A percentile compares a stretch with the other conserved stretches of the same genome.
These are phyloP conservation scores for Bombus pascuorum DNA, from an alignment of 1,140 invertebrate species.

Conservation along the genomic window DNA sequence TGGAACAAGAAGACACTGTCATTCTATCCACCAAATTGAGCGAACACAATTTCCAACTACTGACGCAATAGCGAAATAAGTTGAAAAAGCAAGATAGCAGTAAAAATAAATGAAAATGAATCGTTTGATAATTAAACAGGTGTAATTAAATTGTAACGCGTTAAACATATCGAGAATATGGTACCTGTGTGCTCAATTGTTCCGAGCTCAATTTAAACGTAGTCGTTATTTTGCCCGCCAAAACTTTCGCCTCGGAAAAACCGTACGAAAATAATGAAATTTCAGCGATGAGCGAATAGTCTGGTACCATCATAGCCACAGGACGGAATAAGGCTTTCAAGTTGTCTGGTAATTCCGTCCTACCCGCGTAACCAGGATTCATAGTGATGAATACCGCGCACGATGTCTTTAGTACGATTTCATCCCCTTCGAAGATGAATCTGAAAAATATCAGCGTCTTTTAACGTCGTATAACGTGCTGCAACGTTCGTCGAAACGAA, in stretches of 20 bases:
- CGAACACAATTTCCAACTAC: too few relatives aligned
- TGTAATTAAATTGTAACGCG: neutral
- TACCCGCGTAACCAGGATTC: slow-evolving; percentile 89
- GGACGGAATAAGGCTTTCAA: slow-evolving; percentile 89
- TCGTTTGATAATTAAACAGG: neutral
- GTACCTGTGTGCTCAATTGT: slow-evolving; percentile 86
- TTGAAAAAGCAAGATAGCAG: too few relatives aligned
- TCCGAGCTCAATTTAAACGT: slow-evolving; percentile 89
- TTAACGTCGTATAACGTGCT: too few relatives aligned
- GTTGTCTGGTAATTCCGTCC: slow-evolving; percentile 89
- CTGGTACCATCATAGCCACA: slow-evolving; percentile 91
- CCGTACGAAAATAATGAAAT: slow-evolving; percentile 89
- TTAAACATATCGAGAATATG: neutral
- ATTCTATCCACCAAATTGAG: too few relatives aligned
- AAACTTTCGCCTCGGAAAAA: slow-evolving; percentile 85
- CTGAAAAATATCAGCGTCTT: slow-evolving; percentile 61
- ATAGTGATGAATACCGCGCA: slow-evolving; percentile 90
- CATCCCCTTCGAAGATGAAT: slow-evolving; percentile 87
- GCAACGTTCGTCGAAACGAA: too few relatives aligned
- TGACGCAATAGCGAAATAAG: too few relatives aligned
- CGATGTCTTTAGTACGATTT: slow-evolving; percentile 85
- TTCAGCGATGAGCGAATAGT: slow-evolving; percentile 89
- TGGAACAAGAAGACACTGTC: too few relatives aligned
- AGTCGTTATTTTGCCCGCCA: slow-evolving; percentile 89
- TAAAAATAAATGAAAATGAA: too few relatives aligned